Base-by-base conservation (phyloP, 30 jellyfish, hydroid and myxozoan genomes). In the Euphysa ruthae region DNA sequence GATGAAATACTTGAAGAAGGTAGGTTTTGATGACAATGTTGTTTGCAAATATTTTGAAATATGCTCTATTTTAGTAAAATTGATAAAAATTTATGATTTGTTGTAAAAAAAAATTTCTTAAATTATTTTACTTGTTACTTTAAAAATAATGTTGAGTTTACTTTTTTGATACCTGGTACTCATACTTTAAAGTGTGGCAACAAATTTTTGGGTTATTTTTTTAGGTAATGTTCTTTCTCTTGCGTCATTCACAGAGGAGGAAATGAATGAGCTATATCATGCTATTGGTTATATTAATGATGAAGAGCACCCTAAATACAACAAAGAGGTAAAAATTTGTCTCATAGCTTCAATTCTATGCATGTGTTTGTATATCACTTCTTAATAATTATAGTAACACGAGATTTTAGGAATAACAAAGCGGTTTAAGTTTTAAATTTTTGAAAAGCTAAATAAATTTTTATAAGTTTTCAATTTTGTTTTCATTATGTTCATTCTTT, bases 201-300 rank as follows among this genome's bases (percentile, higher is more conserved):
- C n/a, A n/a, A n/a, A n/a, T n/a, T n/a, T n/a, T n/a, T n/a, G n/a
- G n/a, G 0, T 18, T n/a, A 38, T n/a, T 56, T 56, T 18, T 63
- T 29, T 4, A 63, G 77, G 65, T 6, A 49, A 44, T 25, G 20
- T 26, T 50, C 32, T 43, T 28, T 68, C 81, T 31, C 10, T 68
- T 32, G 74, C 77, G 44, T 74, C 75, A 19, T 63, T 63, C 33
- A 32, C 65, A 7, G 30, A 35, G 19, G 77, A 68, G 49, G 81
- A 68, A 68, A 46, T 43, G 32, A 58, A 68, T 28, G 54, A 68
- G n/a, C 50, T 68, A 27, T 68, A 68, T 50, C 33, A 20, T 8
- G 81, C 81, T 15, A 43, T 68, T 6, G 81, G 81, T 4, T 68
- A 68, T 32, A 30, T 43, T 19, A 22, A 66, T 20, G 81, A 68